Base-by-base conservation (phyloP, 1,140 invertebrate genomes). In the Polypedilum pembai region DNA sequence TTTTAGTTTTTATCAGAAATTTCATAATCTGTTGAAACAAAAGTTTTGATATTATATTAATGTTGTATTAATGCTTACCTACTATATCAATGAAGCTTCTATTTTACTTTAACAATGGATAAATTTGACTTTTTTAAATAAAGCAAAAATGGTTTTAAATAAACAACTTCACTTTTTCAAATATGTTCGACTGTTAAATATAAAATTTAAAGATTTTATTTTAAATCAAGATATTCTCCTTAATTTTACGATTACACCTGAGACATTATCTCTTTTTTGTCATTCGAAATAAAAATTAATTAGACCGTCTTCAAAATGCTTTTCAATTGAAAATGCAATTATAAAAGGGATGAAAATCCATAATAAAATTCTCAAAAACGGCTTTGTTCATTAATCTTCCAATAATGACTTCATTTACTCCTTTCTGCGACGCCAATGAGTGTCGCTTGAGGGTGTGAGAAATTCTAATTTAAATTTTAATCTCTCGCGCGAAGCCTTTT, bases 361-460 rank as follows among this genome's bases (percentile, higher is more conserved):
- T 69, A 69, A 69, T 69, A 21, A 18, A 69, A 69, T 69, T 66
- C 8, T 69, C 20, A 18, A 69, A 56, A 56, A 56, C 10, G 65
- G 65, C 65, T 69, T 69, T 69, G 17, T 21, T 69, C 65, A 69
- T 69, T 69, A 69, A 69, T 69, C 65, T 69, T 21, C 10, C 17
- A 69, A 69, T 69, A 69, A 69, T 69, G 65, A 69, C 65, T 69
- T 69, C 65, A 69, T 69, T 69, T 69, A 69, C 65, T 69, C 17
- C 65, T 69, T 69, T 69, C 15, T 56, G 45, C n/a, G n/a, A 18
- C 18, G n/a, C 17, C 12, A 20, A 20, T 69, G 17, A 69, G 15
- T 56, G n/a, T 12, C 10, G 1, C 1, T 12, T n/a, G n/a, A n/a
- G 45, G 45, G 45, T 56, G 45, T n/a, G n/a, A 69, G 18, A 18